Base-by-base conservation (phyloP, 2,113 vertebrate genomes). In the Dascyllus trimaculatus region DNA sequence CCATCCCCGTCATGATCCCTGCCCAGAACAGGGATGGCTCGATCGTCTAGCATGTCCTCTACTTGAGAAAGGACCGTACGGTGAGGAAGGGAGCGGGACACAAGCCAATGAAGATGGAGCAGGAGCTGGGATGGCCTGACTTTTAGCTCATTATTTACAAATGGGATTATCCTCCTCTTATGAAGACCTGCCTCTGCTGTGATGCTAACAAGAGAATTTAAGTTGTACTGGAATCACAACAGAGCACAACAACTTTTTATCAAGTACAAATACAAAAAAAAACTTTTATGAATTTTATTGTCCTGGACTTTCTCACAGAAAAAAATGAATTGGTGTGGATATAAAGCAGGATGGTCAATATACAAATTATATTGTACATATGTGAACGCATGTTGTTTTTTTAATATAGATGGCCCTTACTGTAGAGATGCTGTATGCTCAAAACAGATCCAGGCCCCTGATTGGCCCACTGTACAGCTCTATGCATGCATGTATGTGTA, bases 1-100 rank as follows among this genome's bases (percentile, higher is more conserved):
- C 92, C 61, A 94, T 99, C 84, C 95, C 98, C 0, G 98, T 99
- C 92, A 99, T 99, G 98, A 96, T 98, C 75, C 97, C 98, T 59
- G 98, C 97, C 60, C 98, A 99, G 92, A 98, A 95, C 95, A 96
- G 97, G 94, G 98, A 99, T 68, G 98, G 98, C 77, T 99, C 97
- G 0, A 98, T 99, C 75, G 98, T 99, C 80, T 99, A 98, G 93
- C 62, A 14, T 5, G 24, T 57, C 58, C 59, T 52, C 59, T 59
- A 80, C 62, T 32, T 0, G 5, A 11, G 48, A 78, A 59, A 70
- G 75, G 66, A 67, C 52, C 3, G 21, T 58, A 66, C 46, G 29
- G 22, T 9, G 24, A 58, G 68, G 56, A 59, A 22, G 19, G 67
- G 46, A 65, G 70, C 11, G 54, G 68, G 80, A 87, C 69, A 72